These are phyloP conservation scores for Stratiolaelaps scimitus DNA, from an alignment of 1,140 invertebrate species.

Conservation along the genomic window DNA sequence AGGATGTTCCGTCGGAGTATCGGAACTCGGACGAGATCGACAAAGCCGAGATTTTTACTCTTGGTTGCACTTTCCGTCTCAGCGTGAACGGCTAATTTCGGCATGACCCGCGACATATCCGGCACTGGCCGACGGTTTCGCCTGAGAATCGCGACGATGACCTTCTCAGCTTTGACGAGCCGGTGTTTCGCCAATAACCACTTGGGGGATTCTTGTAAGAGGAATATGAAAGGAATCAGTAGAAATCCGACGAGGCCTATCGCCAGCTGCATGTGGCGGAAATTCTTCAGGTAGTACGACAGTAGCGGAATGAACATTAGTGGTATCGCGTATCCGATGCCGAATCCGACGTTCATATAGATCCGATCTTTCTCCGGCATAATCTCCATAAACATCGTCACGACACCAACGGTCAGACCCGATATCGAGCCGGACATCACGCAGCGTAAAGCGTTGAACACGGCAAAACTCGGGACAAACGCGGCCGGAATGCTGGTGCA, in stretches of 20 bases:
- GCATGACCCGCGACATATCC: background rate
- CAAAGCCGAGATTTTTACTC: background rate
- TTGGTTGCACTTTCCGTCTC: background rate
- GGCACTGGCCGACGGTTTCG: background rate
- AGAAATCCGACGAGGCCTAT: conserved; percentile 1
- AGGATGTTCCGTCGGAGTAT: conserved; percentile 11
- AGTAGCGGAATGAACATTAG: conserved; percentile 19
- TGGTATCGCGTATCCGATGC: conserved; percentile 6
- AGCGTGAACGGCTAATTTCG: conserved; percentile 8
- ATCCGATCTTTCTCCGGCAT: conserved; percentile 17
- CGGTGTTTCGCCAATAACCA: conserved; percentile 5
- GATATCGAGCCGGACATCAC: background rate
- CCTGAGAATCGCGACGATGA: background rate
- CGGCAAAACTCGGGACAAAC: background rate
- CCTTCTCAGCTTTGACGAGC: background rate
- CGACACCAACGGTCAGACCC: background rate
- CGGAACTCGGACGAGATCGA: background rate
- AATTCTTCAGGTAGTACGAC: background rate
- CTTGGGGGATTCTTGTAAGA: conserved; percentile 7
- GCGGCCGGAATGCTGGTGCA: background rate
- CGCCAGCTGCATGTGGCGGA: conserved; percentile 6
- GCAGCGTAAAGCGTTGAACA: background rate
- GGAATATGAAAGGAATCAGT: background rate
- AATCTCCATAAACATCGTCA: conserved; percentile 7
- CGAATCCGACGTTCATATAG: conserved; percentile 19